phyloP scores from a whole-genome alignment of 1,140 invertebrate species.

The roundworm (Caenorhabditis elegans) region WBcel235 BX284606.5:15718501-15719000 shows the following conservation, averaged over 20 bases:
- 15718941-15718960: too few relatives aligned
- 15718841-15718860: too few relatives aligned
- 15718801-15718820: background rate
- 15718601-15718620: conserved; percentile 32
- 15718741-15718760: background rate
- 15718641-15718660: conserved; percentile 15
- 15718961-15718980: too few relatives aligned
- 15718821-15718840: background rate
- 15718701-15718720: conserved; percentile 12
- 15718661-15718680: conserved; percentile 14
- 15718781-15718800: background rate
- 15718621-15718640: conserved; percentile 30
- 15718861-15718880: too few relatives aligned
- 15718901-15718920: too few relatives aligned
- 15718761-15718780: background rate
- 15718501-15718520: background rate
- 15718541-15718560: too few relatives aligned
- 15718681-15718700: conserved; percentile 25
- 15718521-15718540: conserved; percentile 30
- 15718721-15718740: background rate
- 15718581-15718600: conserved; percentile 29
- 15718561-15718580: background rate
- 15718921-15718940: too few relatives aligned
- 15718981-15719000: too few relatives aligned
- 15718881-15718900: too few relatives aligned